These are phyloP conservation scores for Ailurus styani DNA, from an alignment of 2,113 vertebrate genomes.

Conservation along the genomic window DNA sequence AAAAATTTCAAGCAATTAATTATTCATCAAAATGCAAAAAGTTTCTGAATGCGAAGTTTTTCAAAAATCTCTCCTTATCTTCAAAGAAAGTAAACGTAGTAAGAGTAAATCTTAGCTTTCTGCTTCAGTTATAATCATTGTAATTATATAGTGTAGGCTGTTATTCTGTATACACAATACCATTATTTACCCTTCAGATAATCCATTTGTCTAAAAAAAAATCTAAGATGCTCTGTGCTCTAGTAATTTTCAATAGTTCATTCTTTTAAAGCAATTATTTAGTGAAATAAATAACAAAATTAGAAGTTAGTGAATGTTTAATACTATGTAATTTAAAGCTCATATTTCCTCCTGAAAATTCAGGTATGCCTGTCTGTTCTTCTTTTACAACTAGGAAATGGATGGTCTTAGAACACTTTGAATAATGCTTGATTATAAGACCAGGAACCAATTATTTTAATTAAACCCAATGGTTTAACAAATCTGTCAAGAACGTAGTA, in stretches of 20 bases:
- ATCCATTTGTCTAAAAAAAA: background rate
- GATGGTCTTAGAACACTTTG: background rate
- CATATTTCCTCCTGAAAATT: background rate
- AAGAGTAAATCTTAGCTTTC: background rate
- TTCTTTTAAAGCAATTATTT: background rate
- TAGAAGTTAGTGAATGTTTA: background rate
- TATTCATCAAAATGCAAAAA: background rate
- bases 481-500: background rate
- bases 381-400: background rate
- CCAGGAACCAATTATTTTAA: background rate
- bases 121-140: background rate
- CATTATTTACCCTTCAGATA: background rate
- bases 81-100: background rate
- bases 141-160: background rate
- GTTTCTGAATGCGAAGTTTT: background rate
- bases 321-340: background rate
- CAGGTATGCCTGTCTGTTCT: background rate
- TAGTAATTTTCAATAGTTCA: background rate
- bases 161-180: background rate
- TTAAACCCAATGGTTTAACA: background rate
- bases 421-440: background rate
- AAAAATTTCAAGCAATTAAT: background rate
- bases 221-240: background rate
- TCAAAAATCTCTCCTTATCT: background rate
- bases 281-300: background rate